Conservation (phyloP, 2,888 invertebrate genomes). For the Gerris lacustris region DNA sequence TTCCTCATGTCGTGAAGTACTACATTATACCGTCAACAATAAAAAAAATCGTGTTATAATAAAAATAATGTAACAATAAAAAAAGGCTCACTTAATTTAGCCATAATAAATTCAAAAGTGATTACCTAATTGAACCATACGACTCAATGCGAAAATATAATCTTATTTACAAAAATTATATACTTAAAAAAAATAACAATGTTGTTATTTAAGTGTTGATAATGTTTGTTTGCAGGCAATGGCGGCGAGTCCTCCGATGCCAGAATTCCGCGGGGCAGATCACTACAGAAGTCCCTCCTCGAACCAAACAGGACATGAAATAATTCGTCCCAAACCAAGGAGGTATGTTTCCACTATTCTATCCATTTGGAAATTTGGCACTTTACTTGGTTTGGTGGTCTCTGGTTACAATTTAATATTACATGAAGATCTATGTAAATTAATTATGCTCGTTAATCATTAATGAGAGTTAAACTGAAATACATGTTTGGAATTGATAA, state of each 20-base stretch:
- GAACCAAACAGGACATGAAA: constrained; percentile 68
- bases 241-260: constrained; percentile 33
- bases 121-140: too few relatives aligned
- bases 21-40: too few relatives aligned
- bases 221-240: constrained; percentile 21
- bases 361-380: background rate
- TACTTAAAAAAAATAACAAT: background rate
- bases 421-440: background rate
- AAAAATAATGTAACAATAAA: too few relatives aligned
- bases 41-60: too few relatives aligned
- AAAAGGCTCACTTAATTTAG: too few relatives aligned
- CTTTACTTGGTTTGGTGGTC: background rate
- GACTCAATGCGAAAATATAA: too few relatives aligned
- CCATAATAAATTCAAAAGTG: too few relatives aligned
- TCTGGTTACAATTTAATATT: background rate
- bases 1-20: too few relatives aligned
- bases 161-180: too few relatives aligned
- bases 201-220: background rate
- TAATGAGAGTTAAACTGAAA: too few relatives aligned
- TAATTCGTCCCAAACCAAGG: constrained; percentile 71
- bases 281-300: constrained; percentile 45
- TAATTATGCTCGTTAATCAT: too few relatives aligned
- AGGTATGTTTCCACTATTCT: constrained; percentile 44
- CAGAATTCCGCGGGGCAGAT: constrained; percentile 37
- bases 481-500: too few relatives aligned